Evolutionary conservation across 2,113 vertebrate genomes (phyloP), one percentile per base, ranked within the genome.

Genomic region (Scolopax mira): DNA sequence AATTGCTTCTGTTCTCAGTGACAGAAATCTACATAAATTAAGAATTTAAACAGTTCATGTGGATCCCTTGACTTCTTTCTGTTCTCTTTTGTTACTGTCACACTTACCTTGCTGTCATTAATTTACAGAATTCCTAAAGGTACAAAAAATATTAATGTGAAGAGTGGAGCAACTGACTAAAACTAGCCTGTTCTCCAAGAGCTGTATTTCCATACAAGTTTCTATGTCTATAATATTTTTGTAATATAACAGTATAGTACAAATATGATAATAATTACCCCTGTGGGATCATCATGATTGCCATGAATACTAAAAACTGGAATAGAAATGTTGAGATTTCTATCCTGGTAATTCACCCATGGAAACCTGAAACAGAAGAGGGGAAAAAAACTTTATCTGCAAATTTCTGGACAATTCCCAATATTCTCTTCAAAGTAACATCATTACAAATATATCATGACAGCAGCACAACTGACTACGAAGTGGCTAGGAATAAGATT

Each of bases 231-330:
- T 11, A 80, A 23, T 18, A 83, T 23, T 52, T 78, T 25, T 49
- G 18, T 11, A 77, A 77, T 25, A 17, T 2, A 78, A 70, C 10
- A 62, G 6, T 41, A 39, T 9, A 57, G 30, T 42, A 81, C 31
- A 74, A 85, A 87, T 51, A 49, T 1, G 6, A 46, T 10, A 93
- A 97, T 98, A 97, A 97, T 99, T 98, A 99, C 99, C 98, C 99
- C 99, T 4, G 99, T 99, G 42, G 99, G 99, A 97, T 99, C 99
- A 88, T 99, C 99, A 41, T 99, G 99, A 98, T 99, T 99, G 83
- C 99, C 99, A 91, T 99, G 99, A 95, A 99, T 98, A 96, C 99
- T 99, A 94, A 99, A 99, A 73, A 99, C 96, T 6, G 99, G 99
- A 93, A 99, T 98, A 46, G 99, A 99, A 97, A 99, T 98, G 97